Evolutionary conservation across 1,140 invertebrate species (phyloP), one percentile per base, ranked within the genome.

Genomic region (Hyles euphorbiae): DNA sequence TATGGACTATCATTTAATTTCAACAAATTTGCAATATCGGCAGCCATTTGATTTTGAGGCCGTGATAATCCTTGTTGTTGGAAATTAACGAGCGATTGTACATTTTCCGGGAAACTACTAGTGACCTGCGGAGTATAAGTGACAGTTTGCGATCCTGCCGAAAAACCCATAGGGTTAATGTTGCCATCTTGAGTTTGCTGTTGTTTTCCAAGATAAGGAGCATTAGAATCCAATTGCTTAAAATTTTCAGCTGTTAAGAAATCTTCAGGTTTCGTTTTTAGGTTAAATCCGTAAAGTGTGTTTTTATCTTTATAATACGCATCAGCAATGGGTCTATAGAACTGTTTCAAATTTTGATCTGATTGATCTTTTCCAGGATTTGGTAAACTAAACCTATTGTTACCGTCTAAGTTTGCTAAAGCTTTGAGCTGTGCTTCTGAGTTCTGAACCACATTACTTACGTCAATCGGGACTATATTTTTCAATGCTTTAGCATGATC

Each of bases 401-500:
- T 75, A 51, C 60, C 70, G 53, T 83, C 76, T 12, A 63, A 64
- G 12, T 46, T 57, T 32, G 61, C 45, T 45, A 54, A 53, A 5
- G 54, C 47, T 69, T 77, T 74, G 12, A 34, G 53, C 61, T 76
- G 70, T 9, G 73, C 55, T 34, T 84, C 76, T 55, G 75, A 77
- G 67, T 80, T 80, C 46, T 69, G 65, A 22, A 89, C 80, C 46
- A 85, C 81, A 68, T 87, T 89, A 44, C 85, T 81, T 7, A 87
- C 76, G 61, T 87, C 88, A 46, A 89, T 87, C 9, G 87, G 84
- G 44, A 89, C 81, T 55, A 89, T 87, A 74, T 85, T 88, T 74
- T 88, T 88, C 58, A 89, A 74, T 32, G 86, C 87, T 68, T 89
- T 90, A 46, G 83, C 85, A 63, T 90, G 87, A 65, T 90, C 89